Evolutionary conservation across 1,140 invertebrate genomes (phyloP).

Genomic region (Neotoxoptera formosana): DNA sequence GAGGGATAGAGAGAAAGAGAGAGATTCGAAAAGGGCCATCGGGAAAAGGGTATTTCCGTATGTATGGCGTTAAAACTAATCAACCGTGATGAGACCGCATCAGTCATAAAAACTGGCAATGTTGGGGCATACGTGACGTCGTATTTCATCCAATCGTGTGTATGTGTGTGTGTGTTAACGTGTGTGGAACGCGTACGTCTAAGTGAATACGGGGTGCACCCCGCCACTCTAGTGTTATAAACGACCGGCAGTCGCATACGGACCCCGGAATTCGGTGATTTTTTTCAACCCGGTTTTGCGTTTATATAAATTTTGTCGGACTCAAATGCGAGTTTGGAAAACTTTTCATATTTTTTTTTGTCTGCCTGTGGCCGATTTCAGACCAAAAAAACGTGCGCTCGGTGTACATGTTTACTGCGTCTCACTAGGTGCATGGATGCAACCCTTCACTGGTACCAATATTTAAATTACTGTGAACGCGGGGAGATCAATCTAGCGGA

Average conservation of each 20-base stretch:
- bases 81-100: conserved; percentile 53
- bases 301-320: not conserved
- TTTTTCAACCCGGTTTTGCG: not conserved
- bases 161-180: not conserved
- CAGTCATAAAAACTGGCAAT: conserved; percentile 50
- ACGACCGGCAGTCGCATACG: not conserved
- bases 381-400: not conserved
- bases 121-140: conserved; percentile 20
- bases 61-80: conserved; percentile 54
- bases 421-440: not conserved
- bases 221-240: not conserved
- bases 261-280: not conserved
- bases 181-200: not conserved
- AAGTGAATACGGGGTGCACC: conserved; percentile 25
- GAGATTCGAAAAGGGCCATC: conserved; percentile 4
- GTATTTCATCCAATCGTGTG: conserved; percentile 19
- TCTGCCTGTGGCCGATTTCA: not conserved
- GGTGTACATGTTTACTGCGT: not conserved
- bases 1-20: not conserved
- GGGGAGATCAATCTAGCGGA: not conserved
- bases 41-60: conserved; percentile 42
- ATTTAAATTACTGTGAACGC: not conserved
- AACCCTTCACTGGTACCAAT: not conserved
- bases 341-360: conserved; percentile 6
- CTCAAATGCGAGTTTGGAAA: not conserved